Evolutionary conservation across 2,888 invertebrate species (phyloP).

Genomic region (Prenolepis imparis): DNA sequence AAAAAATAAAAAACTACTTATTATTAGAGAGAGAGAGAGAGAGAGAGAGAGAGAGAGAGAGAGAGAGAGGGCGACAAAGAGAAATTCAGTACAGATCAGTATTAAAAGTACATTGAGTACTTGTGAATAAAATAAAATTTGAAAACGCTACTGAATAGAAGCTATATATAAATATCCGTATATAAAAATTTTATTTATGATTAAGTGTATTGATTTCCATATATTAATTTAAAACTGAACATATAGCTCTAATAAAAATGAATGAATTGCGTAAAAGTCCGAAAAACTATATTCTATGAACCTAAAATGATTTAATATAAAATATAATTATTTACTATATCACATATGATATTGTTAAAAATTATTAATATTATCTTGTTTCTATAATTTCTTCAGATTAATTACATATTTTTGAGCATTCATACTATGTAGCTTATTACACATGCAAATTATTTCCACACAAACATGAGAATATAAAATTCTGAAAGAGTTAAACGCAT

Average conservation of each 20-base stretch:
- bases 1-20: too few relatives aligned
- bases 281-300: background rate
- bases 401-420: background rate
- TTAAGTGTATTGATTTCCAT: background rate
- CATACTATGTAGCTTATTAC: constrained; percentile 4
- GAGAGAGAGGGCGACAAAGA: background rate
- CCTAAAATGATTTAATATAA: background rate
- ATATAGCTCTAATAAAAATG: background rate
- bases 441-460: background rate
- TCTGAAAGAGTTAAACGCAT: background rate
- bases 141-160: background rate
- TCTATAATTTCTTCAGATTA: background rate
- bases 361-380: background rate
- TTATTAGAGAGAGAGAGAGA: too few relatives aligned
- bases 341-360: background rate
- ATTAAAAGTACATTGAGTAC: background rate
- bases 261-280: background rate
- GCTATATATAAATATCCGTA: background rate
- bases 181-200: background rate
- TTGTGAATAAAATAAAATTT: background rate
- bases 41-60: too few relatives aligned
- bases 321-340: constrained; percentile 4
- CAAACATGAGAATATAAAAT: constrained; percentile 14
- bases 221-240: background rate
- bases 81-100: background rate